phyloP scores from a whole-genome alignment of 1,140 invertebrate species.

The Lepeophtheirus salmonis region DNA sequence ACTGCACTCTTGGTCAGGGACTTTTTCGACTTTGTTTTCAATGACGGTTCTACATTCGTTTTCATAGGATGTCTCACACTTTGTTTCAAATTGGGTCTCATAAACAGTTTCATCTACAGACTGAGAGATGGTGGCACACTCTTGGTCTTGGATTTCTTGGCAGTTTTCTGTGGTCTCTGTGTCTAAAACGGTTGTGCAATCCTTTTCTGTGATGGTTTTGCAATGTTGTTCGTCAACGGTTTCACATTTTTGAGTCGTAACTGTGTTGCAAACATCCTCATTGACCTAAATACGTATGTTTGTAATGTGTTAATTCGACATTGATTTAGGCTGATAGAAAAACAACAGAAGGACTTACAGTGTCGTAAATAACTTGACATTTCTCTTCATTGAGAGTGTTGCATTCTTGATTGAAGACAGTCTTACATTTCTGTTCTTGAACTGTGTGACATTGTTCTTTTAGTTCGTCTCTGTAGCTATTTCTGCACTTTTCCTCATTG shows the following conservation, averaged over 20 bases:
- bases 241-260: neutral
- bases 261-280: conserved; percentile 1
- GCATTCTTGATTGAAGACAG: conserved; percentile 2
- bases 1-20: conserved; percentile 12
- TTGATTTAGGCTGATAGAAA: neutral
- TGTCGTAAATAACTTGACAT: neutral
- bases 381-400: conserved; percentile 5
- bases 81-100: conserved; percentile 1
- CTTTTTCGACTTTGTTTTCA: neutral
- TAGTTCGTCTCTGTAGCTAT: neutral
- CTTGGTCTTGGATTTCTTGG: neutral
- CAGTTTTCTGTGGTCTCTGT: conserved; percentile 1
- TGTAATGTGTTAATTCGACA: no score
- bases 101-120: neutral
- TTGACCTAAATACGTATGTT: neutral
- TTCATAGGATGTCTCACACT: neutral
- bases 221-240: conserved; percentile 8
- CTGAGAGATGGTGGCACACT: neutral
- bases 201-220: neutral
- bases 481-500: conserved; percentile 1
- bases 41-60: conserved; percentile 10
- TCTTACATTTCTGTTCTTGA: conserved; percentile 3
- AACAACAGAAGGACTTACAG: neutral
- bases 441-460: neutral
- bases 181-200: neutral